Evolutionary conservation across 2,797 vertebrate genomes (phyloP).

Genomic region (Brotula barbata): DNA sequence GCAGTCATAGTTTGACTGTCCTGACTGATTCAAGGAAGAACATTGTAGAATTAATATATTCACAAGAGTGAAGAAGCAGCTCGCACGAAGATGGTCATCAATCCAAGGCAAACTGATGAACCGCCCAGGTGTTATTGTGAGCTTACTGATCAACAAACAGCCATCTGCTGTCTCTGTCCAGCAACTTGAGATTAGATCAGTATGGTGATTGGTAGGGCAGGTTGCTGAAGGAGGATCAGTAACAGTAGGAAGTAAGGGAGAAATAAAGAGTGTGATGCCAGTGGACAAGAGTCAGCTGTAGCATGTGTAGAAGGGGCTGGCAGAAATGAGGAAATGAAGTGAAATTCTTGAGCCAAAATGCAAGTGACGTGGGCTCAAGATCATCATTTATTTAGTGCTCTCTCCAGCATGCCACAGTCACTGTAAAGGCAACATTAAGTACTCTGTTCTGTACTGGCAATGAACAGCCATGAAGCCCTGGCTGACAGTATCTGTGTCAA

Average conservation of each 20-base stretch:
- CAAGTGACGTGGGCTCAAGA: constrained; percentile 62
- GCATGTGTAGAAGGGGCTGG: constrained; percentile 22
- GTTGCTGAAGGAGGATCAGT: constrained; percentile 40
- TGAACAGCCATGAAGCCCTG: constrained; percentile 29
- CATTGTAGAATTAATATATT: constrained; percentile 5
- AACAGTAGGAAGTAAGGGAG: constrained; percentile 23
- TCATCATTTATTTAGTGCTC: constrained; percentile 73
- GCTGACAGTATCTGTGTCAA: constrained; percentile 60
- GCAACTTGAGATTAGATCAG: constrained; percentile 52
- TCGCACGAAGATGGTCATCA: constrained; percentile 34
- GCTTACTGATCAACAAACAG: constrained; percentile 58
- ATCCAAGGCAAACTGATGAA: constrained; percentile 28
- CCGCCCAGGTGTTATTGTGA: constrained; percentile 35
- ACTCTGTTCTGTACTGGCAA: constrained; percentile 37
- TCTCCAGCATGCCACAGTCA: constrained; percentile 64
- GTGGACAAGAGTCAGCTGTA: constrained; percentile 27
- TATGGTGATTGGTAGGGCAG: constrained; percentile 15
- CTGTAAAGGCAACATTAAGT: constrained; percentile 62
- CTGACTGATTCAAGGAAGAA: not conserved
- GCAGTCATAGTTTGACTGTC: not conserved
- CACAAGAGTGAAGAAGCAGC: constrained; percentile 18
- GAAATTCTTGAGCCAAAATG: constrained; percentile 43
- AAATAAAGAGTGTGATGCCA: constrained; percentile 13
- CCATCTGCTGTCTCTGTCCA: constrained; percentile 46
- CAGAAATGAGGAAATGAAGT: constrained; percentile 45